A percentile compares a stretch with the other conserved stretches of the same genome.
Conservation (phyloP, 2,797 vertebrate genomes). For the Orestias chungarensis region DNA sequence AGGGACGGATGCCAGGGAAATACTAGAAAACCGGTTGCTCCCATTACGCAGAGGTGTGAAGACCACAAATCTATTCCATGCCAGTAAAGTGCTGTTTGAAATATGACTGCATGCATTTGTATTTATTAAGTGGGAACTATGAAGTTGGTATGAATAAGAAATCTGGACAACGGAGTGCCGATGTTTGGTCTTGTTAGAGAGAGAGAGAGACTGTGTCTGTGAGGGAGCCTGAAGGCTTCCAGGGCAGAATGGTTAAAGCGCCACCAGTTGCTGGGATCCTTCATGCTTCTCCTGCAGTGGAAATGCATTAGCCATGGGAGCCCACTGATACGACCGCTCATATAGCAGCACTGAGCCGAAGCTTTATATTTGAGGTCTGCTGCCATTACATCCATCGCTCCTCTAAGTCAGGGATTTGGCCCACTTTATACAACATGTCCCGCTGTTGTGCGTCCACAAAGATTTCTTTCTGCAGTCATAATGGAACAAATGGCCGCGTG, state of each 20-base stretch:
- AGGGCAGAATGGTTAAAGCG: conserved; percentile 56
- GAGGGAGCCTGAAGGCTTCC: background rate
- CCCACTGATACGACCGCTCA: conserved; percentile 44
- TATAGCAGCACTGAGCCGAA: conserved; percentile 45
- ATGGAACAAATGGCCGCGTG: conserved; percentile 35
- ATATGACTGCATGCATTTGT: background rate
- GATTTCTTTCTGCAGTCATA: conserved; percentile 34
- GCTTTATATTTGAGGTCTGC: conserved; percentile 56
- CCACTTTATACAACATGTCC: conserved; percentile 20
- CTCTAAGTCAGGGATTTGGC: conserved; percentile 54
- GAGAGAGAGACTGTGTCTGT: conserved; percentile 2
- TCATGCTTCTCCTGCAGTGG: conserved; percentile 67
- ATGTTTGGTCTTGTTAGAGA: conserved; percentile 9
- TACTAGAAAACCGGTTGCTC: conserved; percentile 91
- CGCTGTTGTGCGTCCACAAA: conserved; percentile 39
- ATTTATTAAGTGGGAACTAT: background rate
- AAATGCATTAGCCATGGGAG: conserved; percentile 79
- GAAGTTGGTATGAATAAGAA: conserved; percentile 1
- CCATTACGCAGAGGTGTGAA: conserved; percentile 86
- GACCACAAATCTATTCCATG: conserved; percentile 8
- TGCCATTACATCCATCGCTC: conserved; percentile 53
- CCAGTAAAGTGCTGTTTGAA: background rate
- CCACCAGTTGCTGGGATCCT: conserved; percentile 73
- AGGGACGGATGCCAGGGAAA: conserved; percentile 88
- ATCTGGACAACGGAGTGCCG: background rate